A percentile compares a stretch with the other conserved stretches of the same genome.
Evolutionary conservation across 2,797 vertebrate genomes (phyloP).

Genomic region (Melopsittacus undulatus): DNA sequence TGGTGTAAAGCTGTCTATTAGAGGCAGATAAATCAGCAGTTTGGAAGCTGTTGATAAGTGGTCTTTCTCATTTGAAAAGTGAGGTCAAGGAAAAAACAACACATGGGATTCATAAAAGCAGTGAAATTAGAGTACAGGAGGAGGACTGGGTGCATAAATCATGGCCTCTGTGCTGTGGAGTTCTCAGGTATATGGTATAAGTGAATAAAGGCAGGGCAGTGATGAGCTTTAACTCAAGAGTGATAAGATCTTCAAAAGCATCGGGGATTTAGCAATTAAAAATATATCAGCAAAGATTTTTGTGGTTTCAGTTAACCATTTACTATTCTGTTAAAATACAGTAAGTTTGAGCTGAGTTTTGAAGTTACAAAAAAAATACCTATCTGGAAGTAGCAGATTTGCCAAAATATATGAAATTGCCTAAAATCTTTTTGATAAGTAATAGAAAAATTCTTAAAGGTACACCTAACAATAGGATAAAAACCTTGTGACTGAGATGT

Average conservation of each 20-base stretch:
- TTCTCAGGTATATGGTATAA: background rate
- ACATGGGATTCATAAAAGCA: background rate
- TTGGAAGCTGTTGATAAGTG: slow-evolving; percentile 5
- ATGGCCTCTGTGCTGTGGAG: background rate
- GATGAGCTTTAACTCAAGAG: background rate
- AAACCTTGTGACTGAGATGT: background rate
- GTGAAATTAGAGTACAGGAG: background rate
- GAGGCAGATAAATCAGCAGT: background rate
- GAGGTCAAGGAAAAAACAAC: background rate
- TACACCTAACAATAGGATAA: background rate
- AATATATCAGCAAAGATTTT: background rate
- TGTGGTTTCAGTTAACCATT: background rate
- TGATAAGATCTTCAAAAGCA: background rate
- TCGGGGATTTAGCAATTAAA: background rate
- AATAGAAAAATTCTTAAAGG: background rate
- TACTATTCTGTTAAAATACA: background rate
- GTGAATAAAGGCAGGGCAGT: background rate
- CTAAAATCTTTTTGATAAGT: background rate
- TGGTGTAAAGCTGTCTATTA: background rate
- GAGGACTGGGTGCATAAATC: background rate
- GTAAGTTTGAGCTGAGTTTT: background rate
- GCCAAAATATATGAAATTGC: background rate
- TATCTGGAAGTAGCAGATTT: background rate
- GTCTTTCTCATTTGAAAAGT: background rate
- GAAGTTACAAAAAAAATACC: background rate